Evolutionary conservation across 2,113 vertebrate genomes (phyloP), one percentile per base, ranked within the genome.

Genomic region (Stegastes partitus): DNA sequence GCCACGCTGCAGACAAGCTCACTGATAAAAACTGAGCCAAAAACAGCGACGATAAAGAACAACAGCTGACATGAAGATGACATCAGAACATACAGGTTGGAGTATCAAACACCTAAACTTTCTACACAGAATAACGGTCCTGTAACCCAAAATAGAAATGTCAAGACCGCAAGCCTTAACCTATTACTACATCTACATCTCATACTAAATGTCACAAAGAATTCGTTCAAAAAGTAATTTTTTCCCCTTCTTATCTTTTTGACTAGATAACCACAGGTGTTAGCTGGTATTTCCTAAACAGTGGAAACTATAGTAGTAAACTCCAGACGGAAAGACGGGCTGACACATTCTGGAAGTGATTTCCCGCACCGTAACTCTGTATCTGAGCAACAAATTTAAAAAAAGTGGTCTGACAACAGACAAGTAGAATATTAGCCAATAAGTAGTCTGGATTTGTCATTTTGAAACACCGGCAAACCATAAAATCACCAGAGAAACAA

Each of bases 271-370:
- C 39, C 39, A 18, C 34, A 66, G 23, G 25, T 39, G 10, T 42
- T 68, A 51, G 16, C 22, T 26, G 5, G 10, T 39, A 37, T 0
- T 70, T 77, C 1, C 37, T 14, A n/a, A 65, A 58, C n/a, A 45
- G 11, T 0, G 9, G 22, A 69, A 39, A 42, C 45, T n/a, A 14
- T 44, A 51, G n/a, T 5, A 22, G 14, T 53, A 7, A 67, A 42
- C 70, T 54, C 42, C 34, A 1, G 7, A 50, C n/a, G 68, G 34
- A 57, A 25, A 25, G 23, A 44, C 5, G 28, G 18, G 23, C 54
- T 71, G 65, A 69, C 31, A 54, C 72, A 45, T 64, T 72, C 16
- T 75, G 45, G 26, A 16, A n/a, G 34, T 42, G 19, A 47, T 77
- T 79, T 77, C 31, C 58, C 16, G 23, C 22, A 19, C 1, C 19